These are phyloP conservation scores for Eptatretus atami DNA, from an alignment of 2,797 vertebrate species.

Conservation along the genomic window DNA sequence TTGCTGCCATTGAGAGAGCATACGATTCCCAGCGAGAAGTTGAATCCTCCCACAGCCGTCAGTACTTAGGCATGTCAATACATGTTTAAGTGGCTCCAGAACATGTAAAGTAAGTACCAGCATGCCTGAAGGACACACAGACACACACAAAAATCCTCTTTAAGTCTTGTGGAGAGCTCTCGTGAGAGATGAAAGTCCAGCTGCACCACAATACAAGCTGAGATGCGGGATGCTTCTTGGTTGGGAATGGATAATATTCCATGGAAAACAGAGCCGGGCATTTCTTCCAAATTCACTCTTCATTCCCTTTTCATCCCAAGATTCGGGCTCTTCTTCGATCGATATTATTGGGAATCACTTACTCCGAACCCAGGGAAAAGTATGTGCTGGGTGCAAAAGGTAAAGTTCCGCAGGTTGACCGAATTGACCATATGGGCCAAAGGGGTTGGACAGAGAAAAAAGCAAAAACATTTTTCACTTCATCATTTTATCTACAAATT, in stretches of 20 bases:
- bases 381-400: slow-evolving; percentile 68
- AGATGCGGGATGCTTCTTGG: too few relatives aligned
- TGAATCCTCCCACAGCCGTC: slow-evolving; percentile 55
- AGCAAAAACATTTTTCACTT: background rate
- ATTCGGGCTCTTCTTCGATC: too few relatives aligned
- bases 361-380: slow-evolving; percentile 82
- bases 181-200: too few relatives aligned
- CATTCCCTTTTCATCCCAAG: too few relatives aligned
- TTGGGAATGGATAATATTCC: too few relatives aligned
- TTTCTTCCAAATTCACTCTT: too few relatives aligned
- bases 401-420: slow-evolving; percentile 91
- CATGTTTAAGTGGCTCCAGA: slow-evolving; percentile 98
- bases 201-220: too few relatives aligned
- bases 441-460: background rate
- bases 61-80: slow-evolving; percentile 97
- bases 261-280: too few relatives aligned
- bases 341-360: slow-evolving; percentile 12
- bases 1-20: slow-evolving; percentile 95
- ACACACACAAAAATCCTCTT: background rate
- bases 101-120: slow-evolving; percentile 86
- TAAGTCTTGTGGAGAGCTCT: too few relatives aligned
- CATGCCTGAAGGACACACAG: slow-evolving; percentile 27
- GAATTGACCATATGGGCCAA: slow-evolving; percentile 38
- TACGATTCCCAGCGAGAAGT: slow-evolving; percentile 89
- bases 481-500: background rate